Evolutionary conservation across 2,797 vertebrate species (phyloP).

Genomic region (Bovichtus diacanthus): DNA sequence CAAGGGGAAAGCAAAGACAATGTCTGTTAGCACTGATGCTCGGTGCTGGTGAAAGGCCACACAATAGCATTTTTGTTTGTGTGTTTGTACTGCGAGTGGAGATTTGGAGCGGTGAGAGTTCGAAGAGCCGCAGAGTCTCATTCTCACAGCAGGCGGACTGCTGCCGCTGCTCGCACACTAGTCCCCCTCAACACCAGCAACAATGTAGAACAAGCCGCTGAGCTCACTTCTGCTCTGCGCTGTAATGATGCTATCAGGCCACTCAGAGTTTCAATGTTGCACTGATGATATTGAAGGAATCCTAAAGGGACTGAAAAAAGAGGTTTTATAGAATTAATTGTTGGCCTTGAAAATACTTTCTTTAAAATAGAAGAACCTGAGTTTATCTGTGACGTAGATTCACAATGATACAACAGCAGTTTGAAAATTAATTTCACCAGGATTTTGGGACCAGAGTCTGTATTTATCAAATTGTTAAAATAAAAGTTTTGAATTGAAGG

Average conservation of each 20-base stretch:
- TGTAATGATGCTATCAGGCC: conserved; percentile 14
- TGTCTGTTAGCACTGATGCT: conserved; percentile 84
- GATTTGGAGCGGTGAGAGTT: conserved; percentile 50
- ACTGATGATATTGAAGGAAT: background rate
- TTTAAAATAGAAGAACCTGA: background rate
- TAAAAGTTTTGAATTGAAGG: background rate
- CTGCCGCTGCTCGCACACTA: conserved; percentile 18
- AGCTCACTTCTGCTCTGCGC: conserved; percentile 56
- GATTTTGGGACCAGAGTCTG: background rate
- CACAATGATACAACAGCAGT: background rate
- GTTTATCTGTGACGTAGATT: conserved; percentile 2
- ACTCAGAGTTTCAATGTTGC: conserved; percentile 5
- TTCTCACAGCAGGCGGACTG: conserved; percentile 53
- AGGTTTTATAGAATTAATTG: background rate
- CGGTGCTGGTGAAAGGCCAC: conserved; percentile 65
- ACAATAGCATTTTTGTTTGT: conserved; percentile 80
- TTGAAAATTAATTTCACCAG: background rate
- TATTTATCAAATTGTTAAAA: background rate
- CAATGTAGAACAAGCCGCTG: conserved; percentile 24
- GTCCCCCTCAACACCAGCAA: conserved; percentile 29
- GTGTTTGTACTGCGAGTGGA: conserved; percentile 68
- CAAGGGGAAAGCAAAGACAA: conserved; percentile 83
- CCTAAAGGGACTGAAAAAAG: background rate
- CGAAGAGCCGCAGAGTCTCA: conserved; percentile 44
- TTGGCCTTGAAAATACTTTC: background rate